phyloP scores from a whole-genome alignment of 2,888 invertebrate species.

The Mayetiola destructor region DNA sequence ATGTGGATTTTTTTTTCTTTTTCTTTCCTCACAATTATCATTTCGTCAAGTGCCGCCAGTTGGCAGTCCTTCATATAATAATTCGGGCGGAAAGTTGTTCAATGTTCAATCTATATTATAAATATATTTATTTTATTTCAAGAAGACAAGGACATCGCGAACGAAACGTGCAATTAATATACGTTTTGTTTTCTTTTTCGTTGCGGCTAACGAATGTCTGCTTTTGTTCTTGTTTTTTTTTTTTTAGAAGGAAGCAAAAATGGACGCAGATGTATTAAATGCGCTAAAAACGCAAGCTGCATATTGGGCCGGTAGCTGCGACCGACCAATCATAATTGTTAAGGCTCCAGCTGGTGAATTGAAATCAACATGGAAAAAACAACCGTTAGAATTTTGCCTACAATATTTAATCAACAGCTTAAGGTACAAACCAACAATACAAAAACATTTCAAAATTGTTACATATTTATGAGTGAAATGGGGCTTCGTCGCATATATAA shows the following conservation, averaged over 20 bases:
- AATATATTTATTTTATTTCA: too few relatives aligned
- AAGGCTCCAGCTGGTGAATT: constrained; percentile 46
- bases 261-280: constrained; percentile 43
- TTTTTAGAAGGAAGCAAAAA: constrained; percentile 20
- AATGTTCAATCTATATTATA: too few relatives aligned
- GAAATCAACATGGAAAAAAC: constrained; percentile 34
- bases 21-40: too few relatives aligned
- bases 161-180: not conserved
- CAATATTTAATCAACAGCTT: constrained; percentile 32
- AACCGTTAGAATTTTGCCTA: constrained; percentile 31
- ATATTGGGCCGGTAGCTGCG: constrained; percentile 50
- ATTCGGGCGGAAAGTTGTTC: too few relatives aligned
- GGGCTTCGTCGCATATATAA: too few relatives aligned
- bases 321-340: constrained; percentile 47
- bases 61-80: too few relatives aligned
- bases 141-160: too few relatives aligned
- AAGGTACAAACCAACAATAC: constrained; percentile 24
- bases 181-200: not conserved
- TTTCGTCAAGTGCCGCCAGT: too few relatives aligned
- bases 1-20: too few relatives aligned
- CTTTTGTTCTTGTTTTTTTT: not conserved
- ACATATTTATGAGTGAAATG: too few relatives aligned
- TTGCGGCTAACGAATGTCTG: not conserved
- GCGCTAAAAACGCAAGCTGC: constrained; percentile 45
- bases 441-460: too few relatives aligned